Percentiles rank a stretch among this genome's conserved stretches.
These are phyloP conservation scores for Rhabdomys pumilio DNA, from an alignment of 2,797 vertebrate genomes.

Conservation along the genomic window DNA sequence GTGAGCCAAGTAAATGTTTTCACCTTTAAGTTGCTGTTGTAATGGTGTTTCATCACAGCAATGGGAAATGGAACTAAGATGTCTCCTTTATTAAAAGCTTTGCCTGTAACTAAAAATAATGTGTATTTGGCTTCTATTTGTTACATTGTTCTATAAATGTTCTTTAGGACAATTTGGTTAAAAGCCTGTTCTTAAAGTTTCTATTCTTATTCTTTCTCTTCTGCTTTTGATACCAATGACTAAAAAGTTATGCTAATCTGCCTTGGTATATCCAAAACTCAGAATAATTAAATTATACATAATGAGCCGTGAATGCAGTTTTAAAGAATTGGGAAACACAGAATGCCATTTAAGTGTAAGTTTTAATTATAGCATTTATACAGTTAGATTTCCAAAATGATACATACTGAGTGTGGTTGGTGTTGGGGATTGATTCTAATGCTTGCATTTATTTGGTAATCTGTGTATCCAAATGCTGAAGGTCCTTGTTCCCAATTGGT, in stretches of 20 bases:
- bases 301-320: neutral
- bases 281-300: neutral
- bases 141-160: neutral
- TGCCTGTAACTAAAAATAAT: neutral
- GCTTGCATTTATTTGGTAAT: too few relatives aligned
- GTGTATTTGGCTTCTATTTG: neutral
- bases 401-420: neutral
- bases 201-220: neutral
- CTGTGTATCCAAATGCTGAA: too few relatives aligned
- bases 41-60: neutral
- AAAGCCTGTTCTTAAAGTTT: neutral
- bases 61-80: neutral
- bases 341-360: conserved; percentile 3
- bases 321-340: neutral
- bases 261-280: neutral
- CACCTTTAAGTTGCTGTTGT: neutral
- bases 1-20: neutral
- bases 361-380: conserved; percentile 53
- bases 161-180: neutral
- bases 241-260: neutral
- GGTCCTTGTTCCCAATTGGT: too few relatives aligned
- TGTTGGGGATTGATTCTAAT: too few relatives aligned
- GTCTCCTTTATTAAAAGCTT: neutral
- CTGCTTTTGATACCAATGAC: neutral
- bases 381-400: conserved; percentile 1